These are phyloP conservation scores for Odontesthes bonariensis DNA, from an alignment of 2,113 vertebrate species.

Conservation along the genomic window DNA sequence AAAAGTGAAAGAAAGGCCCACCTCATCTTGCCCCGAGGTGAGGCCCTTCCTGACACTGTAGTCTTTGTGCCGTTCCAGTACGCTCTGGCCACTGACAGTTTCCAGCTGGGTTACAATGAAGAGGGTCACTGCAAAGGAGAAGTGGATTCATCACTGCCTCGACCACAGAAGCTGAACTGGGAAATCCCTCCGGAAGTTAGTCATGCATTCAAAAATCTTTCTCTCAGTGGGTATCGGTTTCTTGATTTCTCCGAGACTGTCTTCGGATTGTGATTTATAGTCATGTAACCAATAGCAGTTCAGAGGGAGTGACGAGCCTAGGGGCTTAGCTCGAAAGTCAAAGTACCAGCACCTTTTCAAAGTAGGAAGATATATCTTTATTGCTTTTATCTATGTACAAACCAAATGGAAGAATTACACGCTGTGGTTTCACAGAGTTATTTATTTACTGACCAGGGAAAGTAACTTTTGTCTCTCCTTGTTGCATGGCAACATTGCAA, in stretches of 20 bases:
- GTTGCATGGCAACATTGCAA: not conserved
- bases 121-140: constrained; percentile 95
- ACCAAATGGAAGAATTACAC: too few species aligned
- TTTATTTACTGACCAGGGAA: not conserved
- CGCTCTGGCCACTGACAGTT: constrained; percentile 86
- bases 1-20: too few species aligned
- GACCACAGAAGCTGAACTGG: constrained; percentile 90
- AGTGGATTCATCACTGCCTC: constrained; percentile 81
- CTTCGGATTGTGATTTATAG: too few species aligned
- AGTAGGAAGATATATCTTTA: too few species aligned
- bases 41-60: not conserved
- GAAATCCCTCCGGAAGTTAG: constrained; percentile 88
- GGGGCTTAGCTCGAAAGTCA: too few species aligned
- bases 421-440: too few species aligned
- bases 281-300: too few species aligned
- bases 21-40: not conserved
- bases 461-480: not conserved
- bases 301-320: too few species aligned
- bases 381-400: too few species aligned
- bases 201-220: not conserved
- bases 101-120: constrained; percentile 90
- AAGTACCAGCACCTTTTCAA: too few species aligned
- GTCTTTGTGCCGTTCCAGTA: constrained; percentile 78
- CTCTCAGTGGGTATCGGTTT: too few species aligned
- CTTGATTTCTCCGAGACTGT: too few species aligned